Percentiles rank a stretch among this genome's conserved stretches.
These are phyloP conservation scores for Zoanthus solanderi DNA, from an alignment of 92 coral and sea anemone genomes.

Conservation along the genomic window DNA sequence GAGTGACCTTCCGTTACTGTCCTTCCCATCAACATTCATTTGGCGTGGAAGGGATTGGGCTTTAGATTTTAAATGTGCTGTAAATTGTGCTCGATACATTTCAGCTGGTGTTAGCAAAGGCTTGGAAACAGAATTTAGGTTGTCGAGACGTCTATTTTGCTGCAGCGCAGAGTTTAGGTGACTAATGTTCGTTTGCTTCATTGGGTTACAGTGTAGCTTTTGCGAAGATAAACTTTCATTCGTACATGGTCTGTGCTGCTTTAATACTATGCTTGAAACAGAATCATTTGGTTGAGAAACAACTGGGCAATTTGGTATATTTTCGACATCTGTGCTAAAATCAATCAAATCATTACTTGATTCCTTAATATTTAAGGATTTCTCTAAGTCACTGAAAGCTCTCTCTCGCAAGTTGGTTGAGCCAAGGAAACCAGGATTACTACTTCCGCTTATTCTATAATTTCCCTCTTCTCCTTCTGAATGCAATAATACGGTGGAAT, in stretches of 20 bases:
- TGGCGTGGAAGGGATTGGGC: constrained; percentile 39
- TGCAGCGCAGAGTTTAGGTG: neutral
- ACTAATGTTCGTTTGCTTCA: neutral
- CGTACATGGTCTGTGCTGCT: neutral
- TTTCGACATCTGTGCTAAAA: constrained; percentile 44
- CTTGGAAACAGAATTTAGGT: neutral
- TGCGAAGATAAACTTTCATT: neutral
- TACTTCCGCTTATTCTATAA: neutral
- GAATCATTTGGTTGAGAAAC: neutral
- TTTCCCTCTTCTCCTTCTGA: constrained; percentile 33
- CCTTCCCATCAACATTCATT: constrained; percentile 4
- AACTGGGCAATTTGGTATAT: neutral
- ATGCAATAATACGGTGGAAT: constrained; percentile 56
- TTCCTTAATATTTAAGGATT: neutral
- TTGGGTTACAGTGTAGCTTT: neutral
- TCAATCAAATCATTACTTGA: constrained; percentile 19
- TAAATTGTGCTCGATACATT: constrained; percentile 25
- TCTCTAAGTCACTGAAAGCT: neutral
- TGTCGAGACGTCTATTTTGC: neutral
- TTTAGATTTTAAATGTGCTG: neutral
- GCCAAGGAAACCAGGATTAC: constrained; percentile 29
- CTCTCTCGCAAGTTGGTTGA: constrained; percentile 15
- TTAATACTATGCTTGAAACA: neutral
- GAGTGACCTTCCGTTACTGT: neutral
- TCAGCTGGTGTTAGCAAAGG: constrained; percentile 33